Evolutionary conservation across 2,797 vertebrate species (phyloP).

Genomic region (Saxicola maurus): DNA sequence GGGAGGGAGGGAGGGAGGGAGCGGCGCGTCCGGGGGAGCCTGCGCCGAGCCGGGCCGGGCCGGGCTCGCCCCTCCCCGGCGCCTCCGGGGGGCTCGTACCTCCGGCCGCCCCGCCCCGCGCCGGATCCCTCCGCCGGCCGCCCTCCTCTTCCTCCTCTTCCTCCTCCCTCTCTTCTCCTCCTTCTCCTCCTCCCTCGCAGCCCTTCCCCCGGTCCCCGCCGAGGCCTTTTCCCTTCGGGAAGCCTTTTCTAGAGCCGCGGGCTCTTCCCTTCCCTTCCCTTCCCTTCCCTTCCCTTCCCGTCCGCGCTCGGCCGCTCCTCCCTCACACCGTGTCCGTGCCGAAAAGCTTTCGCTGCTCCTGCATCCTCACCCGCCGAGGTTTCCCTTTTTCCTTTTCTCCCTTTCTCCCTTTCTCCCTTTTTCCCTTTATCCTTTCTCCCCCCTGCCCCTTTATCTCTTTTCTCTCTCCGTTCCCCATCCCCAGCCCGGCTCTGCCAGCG

Average conservation of each 20-base stretch:
- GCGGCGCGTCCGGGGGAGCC: background rate
- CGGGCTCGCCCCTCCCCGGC: background rate
- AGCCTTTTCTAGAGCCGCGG: background rate
- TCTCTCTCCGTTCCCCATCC: background rate
- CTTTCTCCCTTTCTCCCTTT: no score
- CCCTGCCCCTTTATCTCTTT: background rate
- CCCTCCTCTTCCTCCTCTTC: background rate
- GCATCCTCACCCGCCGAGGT: background rate
- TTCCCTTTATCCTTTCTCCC: background rate
- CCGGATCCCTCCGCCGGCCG: background rate
- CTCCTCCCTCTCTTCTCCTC: background rate
- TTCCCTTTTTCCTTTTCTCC: background rate
- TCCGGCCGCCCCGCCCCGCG: background rate
- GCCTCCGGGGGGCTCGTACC: background rate
- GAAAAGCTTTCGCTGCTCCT: background rate
- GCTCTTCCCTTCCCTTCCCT: background rate
- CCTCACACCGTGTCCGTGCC: no score
- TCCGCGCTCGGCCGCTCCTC: background rate
- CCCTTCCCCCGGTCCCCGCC: background rate
- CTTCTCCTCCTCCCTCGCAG: background rate
- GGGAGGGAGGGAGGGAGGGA: background rate
- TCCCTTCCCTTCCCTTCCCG: background rate
- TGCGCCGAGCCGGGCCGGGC: background rate
- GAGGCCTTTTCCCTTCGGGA: background rate
- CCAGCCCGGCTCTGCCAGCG: background rate